A percentile compares a stretch with the other conserved stretches of the same genome.
These are phyloP conservation scores for Eupithecia exiguata DNA, from an alignment of 2,888 invertebrate genomes.

Conservation along the genomic window DNA sequence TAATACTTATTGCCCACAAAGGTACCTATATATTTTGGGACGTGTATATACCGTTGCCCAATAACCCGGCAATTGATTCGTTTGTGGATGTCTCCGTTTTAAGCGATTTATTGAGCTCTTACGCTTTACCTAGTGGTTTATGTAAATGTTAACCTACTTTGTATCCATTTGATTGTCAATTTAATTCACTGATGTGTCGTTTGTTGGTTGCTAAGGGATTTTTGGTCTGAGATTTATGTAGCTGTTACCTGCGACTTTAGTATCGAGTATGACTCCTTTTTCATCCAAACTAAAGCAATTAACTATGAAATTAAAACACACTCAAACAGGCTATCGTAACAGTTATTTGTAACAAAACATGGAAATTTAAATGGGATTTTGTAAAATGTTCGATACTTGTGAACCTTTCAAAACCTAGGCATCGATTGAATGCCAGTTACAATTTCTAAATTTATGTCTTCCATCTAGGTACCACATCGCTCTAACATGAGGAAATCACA, in stretches of 20 bases:
- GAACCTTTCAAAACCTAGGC: too few species aligned
- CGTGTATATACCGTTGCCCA: slow-evolving; percentile 42
- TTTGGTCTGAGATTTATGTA: neutral
- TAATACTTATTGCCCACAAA: slow-evolving; percentile 32
- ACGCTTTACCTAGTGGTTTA: slow-evolving; percentile 26
- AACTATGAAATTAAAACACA: too few species aligned
- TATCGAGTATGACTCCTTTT: neutral
- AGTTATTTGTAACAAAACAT: too few species aligned
- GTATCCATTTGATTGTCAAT: slow-evolving; percentile 8
- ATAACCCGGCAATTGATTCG: slow-evolving; percentile 53
- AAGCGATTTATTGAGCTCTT: slow-evolving; percentile 42
- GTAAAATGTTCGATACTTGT: too few species aligned
- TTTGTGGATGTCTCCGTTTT: slow-evolving; percentile 37
- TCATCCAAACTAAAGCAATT: neutral
- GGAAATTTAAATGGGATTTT: too few species aligned
- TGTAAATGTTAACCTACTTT: slow-evolving; percentile 13
- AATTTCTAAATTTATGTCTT: too few species aligned
- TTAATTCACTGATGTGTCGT: neutral
- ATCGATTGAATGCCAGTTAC: too few species aligned
- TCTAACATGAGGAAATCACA: too few species aligned
- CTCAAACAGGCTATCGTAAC: too few species aligned
- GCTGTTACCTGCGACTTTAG: neutral
- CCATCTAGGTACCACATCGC: too few species aligned
- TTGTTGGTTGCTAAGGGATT: neutral
- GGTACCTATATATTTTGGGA: slow-evolving; percentile 17